These are phyloP conservation scores for Pheosia gnoma DNA, from an alignment of 2,888 invertebrate genomes.

Conservation along the genomic window DNA sequence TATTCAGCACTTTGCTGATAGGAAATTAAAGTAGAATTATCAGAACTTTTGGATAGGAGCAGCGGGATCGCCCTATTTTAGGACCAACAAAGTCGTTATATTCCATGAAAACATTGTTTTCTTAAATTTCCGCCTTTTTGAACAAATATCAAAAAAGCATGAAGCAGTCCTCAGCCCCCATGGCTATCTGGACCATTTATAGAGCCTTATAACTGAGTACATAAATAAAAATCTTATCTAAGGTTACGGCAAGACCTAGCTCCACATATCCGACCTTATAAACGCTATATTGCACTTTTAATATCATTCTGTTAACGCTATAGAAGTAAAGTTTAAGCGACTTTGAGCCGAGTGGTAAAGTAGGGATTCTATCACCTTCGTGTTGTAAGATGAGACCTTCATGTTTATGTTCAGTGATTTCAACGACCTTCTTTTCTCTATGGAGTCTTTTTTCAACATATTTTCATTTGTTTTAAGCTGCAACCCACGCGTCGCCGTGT, in stretches of 20 bases:
- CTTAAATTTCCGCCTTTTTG: not conserved
- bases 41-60: too few relatives aligned
- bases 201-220: slow-evolving; percentile 32
- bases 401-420: slow-evolving; percentile 12
- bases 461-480: too few relatives aligned
- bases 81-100: too few relatives aligned
- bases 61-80: too few relatives aligned
- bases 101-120: too few relatives aligned
- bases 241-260: slow-evolving; percentile 70
- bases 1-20: too few relatives aligned
- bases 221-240: slow-evolving; percentile 42
- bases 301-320: slow-evolving; percentile 20
- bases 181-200: slow-evolving; percentile 47
- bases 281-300: slow-evolving; percentile 21
- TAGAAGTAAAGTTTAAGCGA: slow-evolving; percentile 14
- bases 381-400: slow-evolving; percentile 12
- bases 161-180: slow-evolving; percentile 15
- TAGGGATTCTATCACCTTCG: slow-evolving; percentile 12
- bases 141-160: slow-evolving; percentile 19
- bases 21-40: too few relatives aligned
- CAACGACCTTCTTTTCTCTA: too few relatives aligned
- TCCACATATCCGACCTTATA: slow-evolving; percentile 45
- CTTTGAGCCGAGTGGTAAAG: slow-evolving; percentile 13
- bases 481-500: too few relatives aligned
- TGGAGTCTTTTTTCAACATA: too few relatives aligned